phyloP scores from a whole-genome alignment of 2,113 vertebrate genomes.

The Petromus typicus region DNA sequence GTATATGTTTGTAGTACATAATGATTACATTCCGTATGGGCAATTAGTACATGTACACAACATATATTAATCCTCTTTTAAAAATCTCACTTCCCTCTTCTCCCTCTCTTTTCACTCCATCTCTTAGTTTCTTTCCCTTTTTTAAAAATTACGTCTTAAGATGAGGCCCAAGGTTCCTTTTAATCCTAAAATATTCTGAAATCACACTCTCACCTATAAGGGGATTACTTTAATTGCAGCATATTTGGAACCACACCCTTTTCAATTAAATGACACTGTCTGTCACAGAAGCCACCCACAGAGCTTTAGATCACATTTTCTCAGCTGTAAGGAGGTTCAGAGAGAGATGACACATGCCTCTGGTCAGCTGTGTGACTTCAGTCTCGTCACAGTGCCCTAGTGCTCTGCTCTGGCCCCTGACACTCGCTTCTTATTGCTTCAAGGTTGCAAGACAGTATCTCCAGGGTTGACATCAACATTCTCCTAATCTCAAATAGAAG shows the following conservation, averaged over 20 bases:
- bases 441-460: not conserved
- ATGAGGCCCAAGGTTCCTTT: not conserved
- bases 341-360: not conserved
- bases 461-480: not conserved
- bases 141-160: not conserved
- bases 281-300: not conserved
- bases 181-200: not conserved
- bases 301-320: not conserved
- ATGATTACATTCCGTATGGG: not conserved
- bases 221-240: not conserved
- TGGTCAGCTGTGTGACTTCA: not conserved
- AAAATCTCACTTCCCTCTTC: not conserved
- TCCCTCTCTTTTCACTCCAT: not conserved
- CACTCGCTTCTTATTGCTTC: not conserved
- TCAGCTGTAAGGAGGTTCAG: not conserved
- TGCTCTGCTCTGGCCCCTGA: rapidly evolving
- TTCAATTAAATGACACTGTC: not conserved
- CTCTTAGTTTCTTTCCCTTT: not conserved
- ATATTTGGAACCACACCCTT: not conserved
- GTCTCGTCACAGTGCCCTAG: not conserved
- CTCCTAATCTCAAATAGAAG: not conserved
- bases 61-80: not conserved
- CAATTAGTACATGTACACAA: not conserved
- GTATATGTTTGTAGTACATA: not conserved
- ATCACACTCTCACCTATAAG: not conserved